Evolutionary conservation across 2,888 invertebrate species (phyloP).

Genomic region (Chesias legatella): DNA sequence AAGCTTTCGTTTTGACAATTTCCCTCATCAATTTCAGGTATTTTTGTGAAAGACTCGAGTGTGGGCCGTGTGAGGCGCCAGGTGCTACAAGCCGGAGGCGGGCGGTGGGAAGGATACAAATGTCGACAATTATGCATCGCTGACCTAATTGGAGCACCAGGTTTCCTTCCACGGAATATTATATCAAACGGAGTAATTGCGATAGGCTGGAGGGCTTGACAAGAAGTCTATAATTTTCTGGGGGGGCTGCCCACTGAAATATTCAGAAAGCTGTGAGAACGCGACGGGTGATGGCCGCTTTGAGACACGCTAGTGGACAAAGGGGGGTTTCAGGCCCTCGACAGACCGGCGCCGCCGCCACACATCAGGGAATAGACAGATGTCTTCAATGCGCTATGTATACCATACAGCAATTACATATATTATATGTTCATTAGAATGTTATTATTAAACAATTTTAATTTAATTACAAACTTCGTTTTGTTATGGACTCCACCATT

Average conservation of each 20-base stretch:
- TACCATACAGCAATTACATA: constrained; percentile 17
- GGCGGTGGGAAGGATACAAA: constrained; percentile 49
- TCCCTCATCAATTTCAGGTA: too few relatives aligned
- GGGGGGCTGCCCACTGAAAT: constrained; percentile 59
- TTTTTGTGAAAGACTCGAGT: neutral
- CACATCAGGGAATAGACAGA: constrained; percentile 47
- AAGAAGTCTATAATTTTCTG: constrained; percentile 66
- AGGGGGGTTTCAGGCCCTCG: constrained; percentile 25
- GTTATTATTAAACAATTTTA: constrained; percentile 10
- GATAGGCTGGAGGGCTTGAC: constrained; percentile 40
- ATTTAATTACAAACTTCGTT: too few relatives aligned
- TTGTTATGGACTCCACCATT: too few relatives aligned
- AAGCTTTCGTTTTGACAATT: too few relatives aligned
- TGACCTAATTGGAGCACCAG: constrained; percentile 55
- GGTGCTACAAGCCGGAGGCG: constrained; percentile 43
- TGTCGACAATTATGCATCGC: constrained; percentile 52
- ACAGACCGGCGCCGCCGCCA: constrained; percentile 23
- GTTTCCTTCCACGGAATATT: constrained; percentile 46
- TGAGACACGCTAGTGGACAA: constrained; percentile 22
- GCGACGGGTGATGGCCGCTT: constrained; percentile 38
- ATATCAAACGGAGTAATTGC: constrained; percentile 57
- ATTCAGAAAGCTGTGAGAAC: constrained; percentile 66
- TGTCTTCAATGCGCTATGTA: constrained; percentile 41
- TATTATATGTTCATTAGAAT: constrained; percentile 6
- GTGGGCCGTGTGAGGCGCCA: constrained; percentile 28